A percentile compares a stretch with the other conserved stretches of the same genome.
Evolutionary conservation across 2,888 invertebrate species (phyloP).

Genomic region (Strigamia crassipes): DNA sequence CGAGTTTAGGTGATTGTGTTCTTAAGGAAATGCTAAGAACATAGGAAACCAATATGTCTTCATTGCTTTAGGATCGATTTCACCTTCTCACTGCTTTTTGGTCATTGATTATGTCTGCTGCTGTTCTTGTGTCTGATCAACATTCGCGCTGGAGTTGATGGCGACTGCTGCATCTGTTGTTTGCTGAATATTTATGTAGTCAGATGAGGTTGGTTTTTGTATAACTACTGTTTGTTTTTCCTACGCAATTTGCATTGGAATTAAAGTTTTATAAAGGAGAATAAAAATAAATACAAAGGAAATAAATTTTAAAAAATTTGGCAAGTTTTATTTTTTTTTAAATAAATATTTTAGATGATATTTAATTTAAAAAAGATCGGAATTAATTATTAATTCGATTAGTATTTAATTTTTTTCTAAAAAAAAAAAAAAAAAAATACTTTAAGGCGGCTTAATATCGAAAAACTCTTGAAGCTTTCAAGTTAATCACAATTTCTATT

Average conservation of each 20-base stretch:
- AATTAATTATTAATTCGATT: no score
- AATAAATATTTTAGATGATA: no score
- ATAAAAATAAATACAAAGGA: no score
- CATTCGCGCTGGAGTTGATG: background rate
- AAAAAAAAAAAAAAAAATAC: background rate
- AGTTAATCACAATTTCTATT: background rate
- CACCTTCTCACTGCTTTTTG: conserved; percentile 22
- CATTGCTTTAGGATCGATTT: conserved; percentile 16
- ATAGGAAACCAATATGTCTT: conserved; percentile 30
- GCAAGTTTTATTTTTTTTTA: no score
- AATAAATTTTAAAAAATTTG: background rate
- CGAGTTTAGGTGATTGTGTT: conserved; percentile 22
- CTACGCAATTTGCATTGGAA: background rate
- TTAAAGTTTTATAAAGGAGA: no score
- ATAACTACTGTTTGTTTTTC: background rate
- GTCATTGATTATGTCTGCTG: conserved; percentile 12
- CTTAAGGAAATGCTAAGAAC: background rate
- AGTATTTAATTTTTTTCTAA: background rate
- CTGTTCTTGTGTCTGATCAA: background rate
- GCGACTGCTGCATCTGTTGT: background rate
- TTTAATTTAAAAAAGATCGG: no score
- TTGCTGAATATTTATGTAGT: conserved; percentile 22
- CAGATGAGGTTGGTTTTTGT: conserved; percentile 2
- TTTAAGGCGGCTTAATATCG: background rate
- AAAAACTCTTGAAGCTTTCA: background rate